Percentiles rank a stretch among this genome's conserved stretches.
Evolutionary conservation across 2,797 vertebrate species (phyloP).

Genomic region (Megalops cyprinoides): DNA sequence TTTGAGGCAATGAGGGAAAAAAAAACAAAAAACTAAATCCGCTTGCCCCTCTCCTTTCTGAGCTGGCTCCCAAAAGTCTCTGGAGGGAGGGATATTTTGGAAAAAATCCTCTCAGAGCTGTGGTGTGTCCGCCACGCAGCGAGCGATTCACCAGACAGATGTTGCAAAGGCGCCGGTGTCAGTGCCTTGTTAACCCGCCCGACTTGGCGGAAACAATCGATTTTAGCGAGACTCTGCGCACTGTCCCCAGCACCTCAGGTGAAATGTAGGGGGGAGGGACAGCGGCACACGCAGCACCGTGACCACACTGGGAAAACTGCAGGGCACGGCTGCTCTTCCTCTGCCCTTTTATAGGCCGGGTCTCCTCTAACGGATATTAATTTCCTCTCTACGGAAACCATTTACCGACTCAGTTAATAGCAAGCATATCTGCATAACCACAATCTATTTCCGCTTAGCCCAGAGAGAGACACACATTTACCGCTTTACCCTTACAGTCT

Average conservation of each 20-base stretch:
- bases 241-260: conserved; percentile 2
- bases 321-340: background rate
- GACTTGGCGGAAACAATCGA: conserved; percentile 37
- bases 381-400: background rate
- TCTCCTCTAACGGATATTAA: conserved; percentile 18
- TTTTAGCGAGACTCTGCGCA: conserved; percentile 18
- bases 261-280: background rate
- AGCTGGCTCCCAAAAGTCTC: background rate
- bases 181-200: conserved; percentile 37
- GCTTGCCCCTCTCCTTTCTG: background rate
- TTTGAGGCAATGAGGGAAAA: conserved; percentile 28
- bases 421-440: background rate
- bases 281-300: conserved; percentile 14
- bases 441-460: background rate
- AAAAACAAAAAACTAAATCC: background rate
- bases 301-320: background rate
- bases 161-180: conserved; percentile 19
- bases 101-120: background rate
- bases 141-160: conserved; percentile 32
- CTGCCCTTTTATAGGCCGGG: background rate
- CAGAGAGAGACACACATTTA: background rate
- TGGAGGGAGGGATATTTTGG: background rate
- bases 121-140: conserved; percentile 28
- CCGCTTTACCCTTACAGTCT: background rate
- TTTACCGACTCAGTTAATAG: background rate